Conservation (phyloP, 2,113 vertebrate genomes). For the Lota lota region DNA sequence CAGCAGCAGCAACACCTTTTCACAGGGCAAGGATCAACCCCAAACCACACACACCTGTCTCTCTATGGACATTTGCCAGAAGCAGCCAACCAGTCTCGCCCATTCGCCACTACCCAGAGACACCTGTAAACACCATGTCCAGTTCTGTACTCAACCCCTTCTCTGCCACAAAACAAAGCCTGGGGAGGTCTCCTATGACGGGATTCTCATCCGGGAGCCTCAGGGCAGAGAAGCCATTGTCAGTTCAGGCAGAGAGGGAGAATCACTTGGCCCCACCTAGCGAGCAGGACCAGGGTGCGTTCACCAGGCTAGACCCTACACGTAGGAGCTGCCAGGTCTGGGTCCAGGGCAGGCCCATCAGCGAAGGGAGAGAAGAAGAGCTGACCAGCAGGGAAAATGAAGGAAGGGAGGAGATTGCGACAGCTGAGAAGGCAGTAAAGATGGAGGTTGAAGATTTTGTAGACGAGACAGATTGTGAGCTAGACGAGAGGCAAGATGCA, state of each 20-base stretch:
- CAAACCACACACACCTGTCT: constrained; percentile 40
- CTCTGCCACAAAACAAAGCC: constrained; percentile 40
- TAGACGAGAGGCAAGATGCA: constrained; percentile 67
- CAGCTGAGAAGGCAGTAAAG: constrained; percentile 41
- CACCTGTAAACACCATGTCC: constrained; percentile 13
- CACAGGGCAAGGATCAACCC: constrained; percentile 21
- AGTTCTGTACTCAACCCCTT: constrained; percentile 35
- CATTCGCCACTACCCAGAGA: constrained; percentile 34
- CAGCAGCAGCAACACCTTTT: background rate
- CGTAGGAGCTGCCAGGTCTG: constrained; percentile 66
- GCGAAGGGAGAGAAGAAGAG: constrained; percentile 48
- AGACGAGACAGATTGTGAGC: constrained; percentile 77
- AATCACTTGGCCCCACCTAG: constrained; percentile 48
- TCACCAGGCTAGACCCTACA: constrained; percentile 45
- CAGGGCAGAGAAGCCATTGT: constrained; percentile 29
- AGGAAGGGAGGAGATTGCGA: constrained; percentile 38
- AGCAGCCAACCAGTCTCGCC: constrained; percentile 22
- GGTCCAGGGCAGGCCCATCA: constrained; percentile 61
- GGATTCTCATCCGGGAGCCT: constrained; percentile 9
- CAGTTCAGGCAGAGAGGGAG: constrained; percentile 48
- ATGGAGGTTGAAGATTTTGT: constrained; percentile 58
- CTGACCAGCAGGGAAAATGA: constrained; percentile 37
- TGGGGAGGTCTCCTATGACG: constrained; percentile 38
- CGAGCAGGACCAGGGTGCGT: constrained; percentile 59
- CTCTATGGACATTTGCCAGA: constrained; percentile 45